Conservation (phyloP, 2,113 vertebrate genomes). For the Dasyornis broadbenti region DNA sequence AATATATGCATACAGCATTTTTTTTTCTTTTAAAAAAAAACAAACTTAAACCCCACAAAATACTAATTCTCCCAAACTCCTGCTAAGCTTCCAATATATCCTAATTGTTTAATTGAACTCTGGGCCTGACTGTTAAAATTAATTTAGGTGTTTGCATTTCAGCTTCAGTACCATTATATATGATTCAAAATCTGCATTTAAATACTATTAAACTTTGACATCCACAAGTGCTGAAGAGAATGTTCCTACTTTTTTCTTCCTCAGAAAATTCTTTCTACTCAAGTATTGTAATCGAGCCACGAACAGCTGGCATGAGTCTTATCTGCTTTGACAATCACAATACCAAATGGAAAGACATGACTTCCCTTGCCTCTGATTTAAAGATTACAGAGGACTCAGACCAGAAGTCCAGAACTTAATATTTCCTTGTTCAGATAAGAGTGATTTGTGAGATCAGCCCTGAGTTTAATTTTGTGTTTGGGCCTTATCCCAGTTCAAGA, state of each 20-base stretch:
- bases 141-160: not conserved
- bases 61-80: accelerated
- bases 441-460: not conserved
- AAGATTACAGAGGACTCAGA: not conserved
- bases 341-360: not conserved
- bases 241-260: not conserved
- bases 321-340: not conserved
- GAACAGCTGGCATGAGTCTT: not conserved
- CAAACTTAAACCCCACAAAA: not conserved
- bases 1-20: not conserved
- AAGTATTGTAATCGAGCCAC: not conserved
- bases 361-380: not conserved
- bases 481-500: not conserved
- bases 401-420: not conserved
- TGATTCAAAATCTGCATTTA: not conserved
- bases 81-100: not conserved
- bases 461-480: not conserved
- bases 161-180: not conserved
- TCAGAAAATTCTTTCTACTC: not conserved
- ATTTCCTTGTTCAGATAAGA: not conserved
- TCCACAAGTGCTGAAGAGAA: not conserved
- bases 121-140: not conserved
- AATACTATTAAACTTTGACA: not conserved
- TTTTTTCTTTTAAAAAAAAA: not conserved
- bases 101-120: not conserved